Conservation (phyloP, 2,888 invertebrate species). For the Heliconius sara region DNA sequence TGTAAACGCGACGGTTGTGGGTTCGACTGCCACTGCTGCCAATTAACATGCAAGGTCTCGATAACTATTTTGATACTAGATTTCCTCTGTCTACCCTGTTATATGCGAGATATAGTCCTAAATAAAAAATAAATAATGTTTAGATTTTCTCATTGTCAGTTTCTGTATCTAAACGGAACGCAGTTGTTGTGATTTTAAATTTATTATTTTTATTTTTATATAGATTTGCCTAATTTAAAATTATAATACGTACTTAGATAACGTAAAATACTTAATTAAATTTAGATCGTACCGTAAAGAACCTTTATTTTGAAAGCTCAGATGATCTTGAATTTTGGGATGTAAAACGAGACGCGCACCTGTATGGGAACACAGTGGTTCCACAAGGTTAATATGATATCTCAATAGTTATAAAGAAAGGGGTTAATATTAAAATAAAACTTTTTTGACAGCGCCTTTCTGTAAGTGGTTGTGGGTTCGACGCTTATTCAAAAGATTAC, state of each 20-base stretch:
- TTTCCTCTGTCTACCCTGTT: no score
- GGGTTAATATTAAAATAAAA: slow-evolving; percentile 12
- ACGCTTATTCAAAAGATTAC: not conserved
- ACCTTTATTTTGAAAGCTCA: not conserved
- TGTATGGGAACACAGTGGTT: slow-evolving; percentile 59
- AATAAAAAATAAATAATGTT: no score
- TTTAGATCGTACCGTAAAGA: not conserved
- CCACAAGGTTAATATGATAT: slow-evolving; percentile 54
- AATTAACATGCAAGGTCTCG: no score
- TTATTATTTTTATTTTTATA: no score
- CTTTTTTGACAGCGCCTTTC: not conserved
- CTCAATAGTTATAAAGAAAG: slow-evolving; percentile 29
- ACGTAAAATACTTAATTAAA: not conserved
- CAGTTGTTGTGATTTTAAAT: no score
- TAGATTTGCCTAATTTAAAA: not conserved
- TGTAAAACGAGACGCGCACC: slow-evolving; percentile 58
- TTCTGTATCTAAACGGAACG: no score
- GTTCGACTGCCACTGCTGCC: no score
- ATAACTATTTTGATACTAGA: no score
- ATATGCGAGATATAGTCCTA: no score
- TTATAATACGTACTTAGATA: not conserved
- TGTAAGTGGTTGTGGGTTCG: not conserved
- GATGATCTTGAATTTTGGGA: slow-evolving; percentile 49
- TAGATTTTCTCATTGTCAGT: no score
- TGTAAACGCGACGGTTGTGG: no score